These are phyloP conservation scores for Ammospiza nelsoni DNA, from an alignment of 2,113 vertebrate species.

Conservation along the genomic window DNA sequence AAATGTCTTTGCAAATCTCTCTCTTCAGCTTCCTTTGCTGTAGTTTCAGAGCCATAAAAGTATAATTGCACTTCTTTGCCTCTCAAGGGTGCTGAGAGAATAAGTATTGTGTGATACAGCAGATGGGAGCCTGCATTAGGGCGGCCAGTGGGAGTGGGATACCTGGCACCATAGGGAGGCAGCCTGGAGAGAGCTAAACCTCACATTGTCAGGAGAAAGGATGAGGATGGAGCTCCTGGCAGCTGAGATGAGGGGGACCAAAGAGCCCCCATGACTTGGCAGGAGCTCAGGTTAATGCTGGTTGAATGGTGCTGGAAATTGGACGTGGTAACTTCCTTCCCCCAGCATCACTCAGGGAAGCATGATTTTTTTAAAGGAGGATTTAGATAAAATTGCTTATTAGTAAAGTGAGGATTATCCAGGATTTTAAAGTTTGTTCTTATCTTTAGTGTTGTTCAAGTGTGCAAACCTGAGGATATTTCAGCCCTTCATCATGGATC, in stretches of 20 bases:
- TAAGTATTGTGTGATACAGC: not conserved
- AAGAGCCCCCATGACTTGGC: not conserved
- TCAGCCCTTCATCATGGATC: constrained; percentile 20
- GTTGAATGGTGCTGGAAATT: constrained; percentile 38
- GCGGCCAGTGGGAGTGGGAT: not conserved
- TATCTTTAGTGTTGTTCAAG: constrained; percentile 54
- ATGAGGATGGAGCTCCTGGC: not conserved
- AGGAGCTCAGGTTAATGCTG: constrained; percentile 2
- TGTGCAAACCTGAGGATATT: constrained; percentile 47
- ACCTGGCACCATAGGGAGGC: not conserved
- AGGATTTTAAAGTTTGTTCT: constrained; percentile 74
- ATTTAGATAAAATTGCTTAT: constrained; percentile 77
- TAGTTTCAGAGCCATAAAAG: not conserved
- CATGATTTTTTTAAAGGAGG: constrained; percentile 55
- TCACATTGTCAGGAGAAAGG: not conserved
- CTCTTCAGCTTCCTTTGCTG: not conserved
- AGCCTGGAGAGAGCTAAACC: not conserved
- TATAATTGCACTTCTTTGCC: not conserved
- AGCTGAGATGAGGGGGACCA: constrained; percentile 1
- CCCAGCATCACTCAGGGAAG: constrained; percentile 27
- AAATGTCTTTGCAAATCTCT: not conserved
- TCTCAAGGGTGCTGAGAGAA: not conserved
- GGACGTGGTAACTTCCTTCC: constrained; percentile 42
- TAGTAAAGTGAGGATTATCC: constrained; percentile 75
- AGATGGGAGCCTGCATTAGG: rapidly evolving